These are phyloP conservation scores for Agrotis ipsilon DNA, from an alignment of 2,888 invertebrate species.

Conservation along the genomic window DNA sequence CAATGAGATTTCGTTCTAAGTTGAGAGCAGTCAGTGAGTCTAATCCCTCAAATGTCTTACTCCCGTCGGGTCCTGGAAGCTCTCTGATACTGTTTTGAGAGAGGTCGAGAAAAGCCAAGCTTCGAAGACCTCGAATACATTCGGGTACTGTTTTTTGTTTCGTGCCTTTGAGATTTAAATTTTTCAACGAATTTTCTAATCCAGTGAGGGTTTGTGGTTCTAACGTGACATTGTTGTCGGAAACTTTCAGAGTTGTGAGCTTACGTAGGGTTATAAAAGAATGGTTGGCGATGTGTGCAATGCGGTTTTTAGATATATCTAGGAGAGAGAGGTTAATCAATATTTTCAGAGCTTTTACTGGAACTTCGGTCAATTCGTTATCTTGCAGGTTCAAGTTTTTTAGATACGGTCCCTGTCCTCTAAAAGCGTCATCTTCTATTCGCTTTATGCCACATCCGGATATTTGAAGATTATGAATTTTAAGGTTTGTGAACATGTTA, in stretches of 20 bases:
- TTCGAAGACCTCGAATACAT: conserved; percentile 94
- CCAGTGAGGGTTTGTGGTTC: conserved; percentile 94
- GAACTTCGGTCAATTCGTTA: conserved; percentile 95
- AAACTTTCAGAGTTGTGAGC: conserved; percentile 95
- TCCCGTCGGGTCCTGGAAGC: conserved; percentile 93
- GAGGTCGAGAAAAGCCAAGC: conserved; percentile 96
- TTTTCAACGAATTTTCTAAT: conserved; percentile 95
- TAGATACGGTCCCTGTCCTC: conserved; percentile 95
- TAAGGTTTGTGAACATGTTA: conserved; percentile 93
- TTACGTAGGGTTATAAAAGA: conserved; percentile 94
- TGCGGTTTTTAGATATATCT: conserved; percentile 96
- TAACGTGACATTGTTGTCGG: conserved; percentile 96
- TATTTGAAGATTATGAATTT: conserved; percentile 95
- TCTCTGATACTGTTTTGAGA: conserved; percentile 97
- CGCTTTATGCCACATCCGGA: conserved; percentile 95
- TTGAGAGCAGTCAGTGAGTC: conserved; percentile 96
- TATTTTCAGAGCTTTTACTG: conserved; percentile 93
- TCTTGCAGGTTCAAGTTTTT: conserved; percentile 96
- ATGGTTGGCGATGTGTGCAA: conserved; percentile 93
- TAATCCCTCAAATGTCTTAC: conserved; percentile 94
- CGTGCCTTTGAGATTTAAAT: conserved; percentile 97
- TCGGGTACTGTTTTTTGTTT: conserved; percentile 95
- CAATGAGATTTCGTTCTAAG: conserved; percentile 96
- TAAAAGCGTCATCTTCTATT: conserved; percentile 94
- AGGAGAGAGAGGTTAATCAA: conserved; percentile 94